Evolutionary conservation across 2,797 vertebrate species (phyloP).

Genomic region (Chaunax sp.): DNA sequence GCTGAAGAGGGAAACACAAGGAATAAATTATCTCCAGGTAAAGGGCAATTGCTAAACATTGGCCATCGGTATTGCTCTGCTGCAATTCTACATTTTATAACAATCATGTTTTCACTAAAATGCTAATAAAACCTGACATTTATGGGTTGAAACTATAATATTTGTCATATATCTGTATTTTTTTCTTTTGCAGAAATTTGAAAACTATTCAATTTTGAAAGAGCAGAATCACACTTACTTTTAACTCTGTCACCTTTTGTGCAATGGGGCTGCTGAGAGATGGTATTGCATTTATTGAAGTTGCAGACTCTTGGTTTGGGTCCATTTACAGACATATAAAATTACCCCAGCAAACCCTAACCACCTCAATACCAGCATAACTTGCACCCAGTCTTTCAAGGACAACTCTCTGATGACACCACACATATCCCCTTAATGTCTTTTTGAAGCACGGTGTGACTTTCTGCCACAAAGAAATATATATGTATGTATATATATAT

Average conservation of each 20-base stretch:
- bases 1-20: not conserved
- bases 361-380: constrained; percentile 82
- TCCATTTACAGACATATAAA: constrained; percentile 81
- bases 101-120: constrained; percentile 1
- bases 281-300: constrained; percentile 68
- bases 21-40: not conserved
- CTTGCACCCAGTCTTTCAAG: constrained; percentile 82
- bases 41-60: no score
- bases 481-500: constrained; percentile 12
- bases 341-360: constrained; percentile 73
- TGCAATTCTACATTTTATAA: constrained; percentile 10
- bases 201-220: constrained; percentile 14
- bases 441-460: constrained; percentile 67
- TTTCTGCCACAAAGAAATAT: constrained; percentile 59
- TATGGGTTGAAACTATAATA: not conserved
- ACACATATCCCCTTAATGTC: constrained; percentile 64
- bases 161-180: not conserved
- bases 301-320: constrained; percentile 69
- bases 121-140: not conserved
- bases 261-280: constrained; percentile 35
- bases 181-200: not conserved
- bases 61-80: not conserved
- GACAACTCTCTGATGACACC: constrained; percentile 79
- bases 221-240: not conserved
- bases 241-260: constrained; percentile 32